Conservation (phyloP, 2,113 vertebrate genomes). For the Tyrannus savana region DNA sequence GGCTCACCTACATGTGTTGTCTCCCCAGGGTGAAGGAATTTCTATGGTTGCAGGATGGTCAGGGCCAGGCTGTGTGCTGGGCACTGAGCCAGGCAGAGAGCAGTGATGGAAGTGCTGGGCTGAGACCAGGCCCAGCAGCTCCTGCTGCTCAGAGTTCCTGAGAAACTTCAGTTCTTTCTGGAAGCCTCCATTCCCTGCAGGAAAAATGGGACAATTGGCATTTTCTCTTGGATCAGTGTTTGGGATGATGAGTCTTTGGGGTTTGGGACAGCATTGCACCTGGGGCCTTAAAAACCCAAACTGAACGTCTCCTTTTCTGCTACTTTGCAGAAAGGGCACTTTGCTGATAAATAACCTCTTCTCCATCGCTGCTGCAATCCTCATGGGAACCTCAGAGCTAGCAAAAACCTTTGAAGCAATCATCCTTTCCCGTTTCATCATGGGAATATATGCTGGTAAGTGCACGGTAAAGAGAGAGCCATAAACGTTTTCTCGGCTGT, state of each 20-base stretch:
- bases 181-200: background rate
- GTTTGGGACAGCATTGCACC: fast-evolving
- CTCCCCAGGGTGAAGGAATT: background rate
- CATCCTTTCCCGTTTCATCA: slow-evolving; percentile 83
- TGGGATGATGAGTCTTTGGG: background rate
- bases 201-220: background rate
- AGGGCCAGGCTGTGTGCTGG: background rate
- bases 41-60: fast-evolving
- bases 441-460: slow-evolving; percentile 93
- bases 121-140: background rate
- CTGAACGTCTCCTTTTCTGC: background rate
- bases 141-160: background rate
- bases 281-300: background rate
- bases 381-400: slow-evolving; percentile 87
- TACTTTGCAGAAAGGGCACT: slow-evolving; percentile 84
- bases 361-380: slow-evolving; percentile 86
- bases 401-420: slow-evolving; percentile 87
- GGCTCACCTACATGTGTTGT: fast-evolving
- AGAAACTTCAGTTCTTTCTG: background rate
- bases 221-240: background rate
- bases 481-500: background rate
- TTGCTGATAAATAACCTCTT: slow-evolving; percentile 95
- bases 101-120: background rate
- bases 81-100: background rate
- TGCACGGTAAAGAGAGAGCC: background rate